Evolutionary conservation across 2,888 invertebrate genomes (phyloP).

Genomic region (Subacronicta megacephala): DNA sequence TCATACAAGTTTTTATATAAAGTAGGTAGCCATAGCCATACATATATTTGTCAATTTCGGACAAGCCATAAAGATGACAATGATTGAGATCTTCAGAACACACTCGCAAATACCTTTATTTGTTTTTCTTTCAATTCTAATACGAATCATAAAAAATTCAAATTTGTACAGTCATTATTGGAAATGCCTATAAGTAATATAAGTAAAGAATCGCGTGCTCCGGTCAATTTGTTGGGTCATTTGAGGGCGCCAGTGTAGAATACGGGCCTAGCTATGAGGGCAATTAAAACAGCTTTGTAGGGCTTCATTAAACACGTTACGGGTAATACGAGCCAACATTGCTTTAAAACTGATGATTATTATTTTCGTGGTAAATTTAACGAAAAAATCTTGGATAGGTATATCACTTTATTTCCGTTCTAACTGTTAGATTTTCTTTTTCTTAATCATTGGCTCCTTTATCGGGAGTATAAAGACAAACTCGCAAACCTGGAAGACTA

Average conservation of each 20-base stretch:
- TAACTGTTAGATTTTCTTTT: too few species aligned
- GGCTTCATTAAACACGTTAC: slow-evolving; percentile 78
- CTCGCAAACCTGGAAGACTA: too few species aligned
- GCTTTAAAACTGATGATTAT: slow-evolving; percentile 44
- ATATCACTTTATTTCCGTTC: slow-evolving; percentile 9
- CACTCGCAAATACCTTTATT: too few species aligned
- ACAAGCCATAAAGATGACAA: too few species aligned
- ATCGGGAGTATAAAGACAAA: too few species aligned
- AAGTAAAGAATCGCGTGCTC: slow-evolving; percentile 81
- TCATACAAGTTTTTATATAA: too few species aligned
- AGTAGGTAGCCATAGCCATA: too few species aligned
- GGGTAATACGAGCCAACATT: slow-evolving; percentile 41
- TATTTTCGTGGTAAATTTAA: slow-evolving; percentile 31
- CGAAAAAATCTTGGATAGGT: slow-evolving; percentile 13
- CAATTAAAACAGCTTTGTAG: slow-evolving; percentile 83
- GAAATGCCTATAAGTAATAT: slow-evolving; percentile 61
- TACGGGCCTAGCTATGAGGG: slow-evolving; percentile 78
- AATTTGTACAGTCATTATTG: slow-evolving; percentile 56
- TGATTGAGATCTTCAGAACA: too few species aligned
- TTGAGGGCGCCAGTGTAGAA: slow-evolving; percentile 77
- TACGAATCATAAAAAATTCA: slow-evolving; percentile 16
- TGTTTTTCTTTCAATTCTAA: too few species aligned
- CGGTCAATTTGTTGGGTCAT: slow-evolving; percentile 86
- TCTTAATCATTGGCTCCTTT: too few species aligned
- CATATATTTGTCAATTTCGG: too few species aligned